phyloP scores from a whole-genome alignment of 2,113 vertebrate genomes.

The Chaetodon auriga region DNA sequence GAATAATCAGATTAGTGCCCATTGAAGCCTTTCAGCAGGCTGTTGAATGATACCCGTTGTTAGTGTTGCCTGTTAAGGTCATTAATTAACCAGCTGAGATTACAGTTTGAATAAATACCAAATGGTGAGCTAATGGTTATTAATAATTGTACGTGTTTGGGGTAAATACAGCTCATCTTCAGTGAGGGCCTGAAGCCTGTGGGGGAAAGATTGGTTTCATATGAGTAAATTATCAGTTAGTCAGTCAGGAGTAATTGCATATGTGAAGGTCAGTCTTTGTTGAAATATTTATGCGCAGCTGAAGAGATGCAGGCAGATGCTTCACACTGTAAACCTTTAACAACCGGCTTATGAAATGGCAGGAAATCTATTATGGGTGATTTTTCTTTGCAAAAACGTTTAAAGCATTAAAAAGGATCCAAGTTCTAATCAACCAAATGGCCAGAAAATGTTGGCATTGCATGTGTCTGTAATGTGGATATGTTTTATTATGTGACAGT shows the following conservation, averaged over 20 bases:
- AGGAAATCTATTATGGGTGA: background rate
- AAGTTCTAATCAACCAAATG: background rate
- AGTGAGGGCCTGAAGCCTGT: background rate
- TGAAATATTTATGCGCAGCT: background rate
- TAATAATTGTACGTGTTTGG: background rate
- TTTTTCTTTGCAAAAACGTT: background rate
- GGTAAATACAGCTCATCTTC: background rate
- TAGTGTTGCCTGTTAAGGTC: background rate
- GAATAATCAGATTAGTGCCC: constrained; percentile 8
- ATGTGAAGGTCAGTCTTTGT: background rate
- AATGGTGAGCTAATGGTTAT: background rate
- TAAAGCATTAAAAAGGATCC: background rate
- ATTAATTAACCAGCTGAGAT: constrained; percentile 23
- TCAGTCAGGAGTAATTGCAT: background rate
- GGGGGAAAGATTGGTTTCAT: background rate
- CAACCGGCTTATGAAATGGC: background rate
- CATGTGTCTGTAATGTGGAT: no score
- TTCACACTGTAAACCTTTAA: background rate
- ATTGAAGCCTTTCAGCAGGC: background rate
- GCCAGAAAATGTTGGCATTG: no score
- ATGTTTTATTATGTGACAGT: no score
- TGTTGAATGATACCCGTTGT: constrained; percentile 6
- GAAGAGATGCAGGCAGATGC: background rate
- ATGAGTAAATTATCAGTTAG: background rate
- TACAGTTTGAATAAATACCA: background rate